phyloP scores from a whole-genome alignment of 2,888 invertebrate species.

The Eristalis pertinax region DNA sequence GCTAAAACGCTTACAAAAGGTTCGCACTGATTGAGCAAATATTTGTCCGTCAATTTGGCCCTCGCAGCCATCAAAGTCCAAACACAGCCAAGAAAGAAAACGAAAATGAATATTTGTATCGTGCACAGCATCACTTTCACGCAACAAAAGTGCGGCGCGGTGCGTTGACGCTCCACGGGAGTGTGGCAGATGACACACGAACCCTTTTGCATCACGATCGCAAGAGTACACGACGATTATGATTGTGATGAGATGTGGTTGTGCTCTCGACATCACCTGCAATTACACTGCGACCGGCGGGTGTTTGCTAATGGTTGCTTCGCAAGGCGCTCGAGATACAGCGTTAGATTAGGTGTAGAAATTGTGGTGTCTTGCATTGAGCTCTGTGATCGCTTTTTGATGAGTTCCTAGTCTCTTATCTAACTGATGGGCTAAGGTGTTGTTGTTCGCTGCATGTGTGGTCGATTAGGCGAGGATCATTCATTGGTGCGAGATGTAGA shows the following conservation, averaged over 20 bases:
- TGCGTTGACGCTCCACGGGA: too few relatives aligned
- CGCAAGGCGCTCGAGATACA: neutral
- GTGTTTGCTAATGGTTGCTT: neutral
- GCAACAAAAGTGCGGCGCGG: neutral
- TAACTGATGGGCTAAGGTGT: neutral
- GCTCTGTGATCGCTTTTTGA: neutral
- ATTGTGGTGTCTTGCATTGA: neutral
- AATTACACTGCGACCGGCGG: neutral
- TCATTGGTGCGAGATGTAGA: too few relatives aligned
- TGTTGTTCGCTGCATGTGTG: too few relatives aligned
- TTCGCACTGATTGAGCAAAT: neutral
- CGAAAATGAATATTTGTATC: neutral
- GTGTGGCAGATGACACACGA: neutral
- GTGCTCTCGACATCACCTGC: neutral
- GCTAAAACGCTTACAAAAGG: slow-evolving; percentile 2
- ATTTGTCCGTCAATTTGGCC: neutral
- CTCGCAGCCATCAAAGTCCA: too few relatives aligned
- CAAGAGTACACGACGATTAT: neutral
- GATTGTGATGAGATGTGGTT: neutral
- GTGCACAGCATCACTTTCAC: neutral
- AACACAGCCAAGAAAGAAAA: neutral
- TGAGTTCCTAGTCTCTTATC: neutral
- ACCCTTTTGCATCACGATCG: neutral
- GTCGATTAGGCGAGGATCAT: too few relatives aligned
- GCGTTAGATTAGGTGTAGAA: neutral